Conservation (phyloP, 2,797 vertebrate species). For the Staurois parvus region DNA sequence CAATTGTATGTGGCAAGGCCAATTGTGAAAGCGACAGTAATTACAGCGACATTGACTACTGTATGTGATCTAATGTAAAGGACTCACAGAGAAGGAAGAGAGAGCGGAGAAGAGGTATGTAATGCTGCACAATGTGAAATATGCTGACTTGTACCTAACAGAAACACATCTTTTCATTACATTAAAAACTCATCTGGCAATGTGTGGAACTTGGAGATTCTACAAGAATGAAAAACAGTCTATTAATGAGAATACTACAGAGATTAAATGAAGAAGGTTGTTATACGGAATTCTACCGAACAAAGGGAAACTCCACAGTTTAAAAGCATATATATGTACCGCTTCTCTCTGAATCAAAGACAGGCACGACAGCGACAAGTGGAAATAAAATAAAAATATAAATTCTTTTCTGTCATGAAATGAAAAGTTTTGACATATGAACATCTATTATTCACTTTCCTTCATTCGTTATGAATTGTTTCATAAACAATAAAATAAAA, state of each 20-base stretch:
- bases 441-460: background rate
- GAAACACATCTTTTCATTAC: background rate
- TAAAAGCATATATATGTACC: too few relatives aligned
- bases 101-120: background rate
- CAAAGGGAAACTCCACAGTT: too few relatives aligned
- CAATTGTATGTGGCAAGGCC: conserved; percentile 30
- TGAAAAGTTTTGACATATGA: background rate
- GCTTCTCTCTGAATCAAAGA: too few relatives aligned
- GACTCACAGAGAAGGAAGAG: background rate
- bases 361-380: too few relatives aligned
- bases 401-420: too few relatives aligned
- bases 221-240: too few relatives aligned
- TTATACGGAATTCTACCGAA: too few relatives aligned
- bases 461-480: background rate
- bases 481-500: background rate
- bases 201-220: too few relatives aligned
- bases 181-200: background rate
- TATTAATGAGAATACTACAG: too few relatives aligned
- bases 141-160: too few relatives aligned
- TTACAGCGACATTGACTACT: conserved; percentile 2
- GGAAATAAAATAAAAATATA: too few relatives aligned
- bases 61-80: conserved; percentile 21
- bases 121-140: background rate
- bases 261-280: too few relatives aligned
- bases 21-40: conserved; percentile 1